phyloP scores from a whole-genome alignment of 2,797 vertebrate genomes.

The Fistularia commersonii region DNA sequence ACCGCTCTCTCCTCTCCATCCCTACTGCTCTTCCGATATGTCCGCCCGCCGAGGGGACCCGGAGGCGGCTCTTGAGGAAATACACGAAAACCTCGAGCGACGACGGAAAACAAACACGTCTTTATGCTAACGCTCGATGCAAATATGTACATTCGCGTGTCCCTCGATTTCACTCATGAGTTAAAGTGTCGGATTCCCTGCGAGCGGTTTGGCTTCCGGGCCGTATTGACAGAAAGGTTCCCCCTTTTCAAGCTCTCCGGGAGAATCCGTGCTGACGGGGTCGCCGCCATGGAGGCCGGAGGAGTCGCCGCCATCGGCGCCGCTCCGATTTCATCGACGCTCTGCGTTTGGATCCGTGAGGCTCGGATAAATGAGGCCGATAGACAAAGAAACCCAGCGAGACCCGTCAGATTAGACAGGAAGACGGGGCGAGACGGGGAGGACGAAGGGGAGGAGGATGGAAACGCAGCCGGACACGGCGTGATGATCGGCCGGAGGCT shows the following conservation, averaged over 20 bases:
- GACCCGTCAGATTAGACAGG: slow-evolving; percentile 50
- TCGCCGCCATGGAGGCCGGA: slow-evolving; percentile 22
- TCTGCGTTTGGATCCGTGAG: no score
- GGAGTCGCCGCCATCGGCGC: slow-evolving; percentile 24
- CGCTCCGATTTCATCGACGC: slow-evolving; percentile 11
- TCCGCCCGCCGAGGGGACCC: slow-evolving; percentile 36
- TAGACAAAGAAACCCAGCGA: slow-evolving; percentile 43
- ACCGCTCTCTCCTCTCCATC: slow-evolving; percentile 27
- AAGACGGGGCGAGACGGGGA: slow-evolving; percentile 35
- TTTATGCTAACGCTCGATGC: slow-evolving; percentile 8
- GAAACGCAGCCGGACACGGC: slow-evolving; percentile 42
- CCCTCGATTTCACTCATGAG: slow-evolving; percentile 15
- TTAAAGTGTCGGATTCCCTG: slow-evolving; percentile 25
- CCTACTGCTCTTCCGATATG: slow-evolving; percentile 27
- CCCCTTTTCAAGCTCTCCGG: slow-evolving; percentile 6
- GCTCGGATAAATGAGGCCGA: slow-evolving; percentile 54
- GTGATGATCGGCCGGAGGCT: slow-evolving; percentile 55
- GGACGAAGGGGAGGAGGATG: slow-evolving; percentile 47
- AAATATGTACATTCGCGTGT: neutral
- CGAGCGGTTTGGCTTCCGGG: slow-evolving; percentile 27
- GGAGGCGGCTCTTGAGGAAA: slow-evolving; percentile 46
- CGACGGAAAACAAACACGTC: slow-evolving; percentile 44
- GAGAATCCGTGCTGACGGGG: slow-evolving; percentile 29
- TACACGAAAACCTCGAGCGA: slow-evolving; percentile 16
- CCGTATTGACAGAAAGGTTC: slow-evolving; percentile 21